Base-by-base conservation (phyloP, 2,797 vertebrate species). In the Lagodon rhomboides region DNA sequence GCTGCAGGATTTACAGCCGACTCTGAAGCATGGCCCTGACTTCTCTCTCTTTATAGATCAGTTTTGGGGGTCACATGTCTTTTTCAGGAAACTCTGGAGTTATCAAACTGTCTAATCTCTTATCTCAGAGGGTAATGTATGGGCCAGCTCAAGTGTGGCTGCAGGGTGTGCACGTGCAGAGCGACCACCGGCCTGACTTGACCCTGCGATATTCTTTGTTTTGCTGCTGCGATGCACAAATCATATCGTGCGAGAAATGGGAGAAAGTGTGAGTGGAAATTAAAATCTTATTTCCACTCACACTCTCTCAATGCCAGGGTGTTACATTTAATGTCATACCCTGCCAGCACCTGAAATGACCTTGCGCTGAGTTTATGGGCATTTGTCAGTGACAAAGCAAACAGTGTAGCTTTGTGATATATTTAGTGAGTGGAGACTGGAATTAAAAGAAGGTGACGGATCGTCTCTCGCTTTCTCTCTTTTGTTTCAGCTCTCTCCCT, bases 311-410 rank as follows among this genome's bases (percentile, higher is more conserved):
- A 11, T 38, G 38, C 38, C 38, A 38, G 38, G 38, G 38, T 38
- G 38, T 38, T 38, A 38, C 38, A 38, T 38, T 38, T 38, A 38
- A 75, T 68, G 22, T 61, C 46, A 73, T 30, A 15, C 17, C 9
- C 16, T 51, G 12, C 46, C 51, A 66, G 62, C 64, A 64, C 66
- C 67, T 83, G 58, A 60, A 68, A 58, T 54, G 59, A 60, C 62
- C 44, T 17, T 53, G 25, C 34, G 38, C 11, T 54, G 27, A 34
- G 56, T 63, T 70, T 25, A 56, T 18, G n/a, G 53, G 5, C 56
- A 30, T 81, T 22, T 30, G 22, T 70, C 64, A 38, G 30, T 22
- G 16, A 64, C 58, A 66, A 78, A 74, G 25, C 43, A 4, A 74
- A 73, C 60, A 53, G 63, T 53, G 30, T 23, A 41, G 46, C 16